Percentiles rank a stretch among this genome's conserved stretches.
These are phyloP conservation scores for Sinohyriopsis cumingii DNA, from an alignment of 2,888 invertebrate species.

Conservation along the genomic window DNA sequence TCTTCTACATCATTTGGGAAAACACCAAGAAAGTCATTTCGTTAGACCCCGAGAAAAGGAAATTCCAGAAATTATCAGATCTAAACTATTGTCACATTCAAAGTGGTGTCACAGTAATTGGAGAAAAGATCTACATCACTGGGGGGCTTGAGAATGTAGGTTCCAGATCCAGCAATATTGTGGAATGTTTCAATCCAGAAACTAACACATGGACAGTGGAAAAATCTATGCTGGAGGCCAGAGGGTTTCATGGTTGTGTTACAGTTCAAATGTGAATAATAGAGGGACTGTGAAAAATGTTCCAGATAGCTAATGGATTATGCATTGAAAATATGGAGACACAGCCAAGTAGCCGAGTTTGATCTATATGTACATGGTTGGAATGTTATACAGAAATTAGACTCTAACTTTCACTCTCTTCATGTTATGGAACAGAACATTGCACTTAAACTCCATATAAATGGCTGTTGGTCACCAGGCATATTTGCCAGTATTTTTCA, in stretches of 20 bases:
- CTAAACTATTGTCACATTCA: conserved; percentile 59
- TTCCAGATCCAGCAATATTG: conserved; percentile 55
- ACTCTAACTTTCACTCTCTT: no score
- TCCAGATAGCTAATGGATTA: no score
- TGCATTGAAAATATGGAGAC: no score
- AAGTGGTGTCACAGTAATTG: conserved; percentile 63
- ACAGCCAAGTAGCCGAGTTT: no score
- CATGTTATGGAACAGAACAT: no score
- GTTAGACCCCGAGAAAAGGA: conserved; percentile 65
- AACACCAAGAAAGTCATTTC: conserved; percentile 67
- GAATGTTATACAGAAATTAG: no score
- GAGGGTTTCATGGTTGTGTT: conserved; percentile 67
- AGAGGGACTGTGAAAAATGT: no score
- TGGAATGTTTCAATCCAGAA: conserved; percentile 67
- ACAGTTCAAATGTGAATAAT: conserved; percentile 62
- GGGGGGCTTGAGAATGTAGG: conserved; percentile 62
- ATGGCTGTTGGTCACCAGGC: no score
- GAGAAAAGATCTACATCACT: conserved; percentile 65
- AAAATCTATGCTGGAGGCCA: conserved; percentile 55
- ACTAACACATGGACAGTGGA: conserved; percentile 63
- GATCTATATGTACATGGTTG: no score
- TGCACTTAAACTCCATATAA: no score
- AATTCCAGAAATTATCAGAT: conserved; percentile 63
- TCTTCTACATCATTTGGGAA: conserved; percentile 71
- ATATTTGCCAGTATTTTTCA: no score